Conservation (phyloP, 2,113 vertebrate genomes). For the Brevimyrus niger region DNA sequence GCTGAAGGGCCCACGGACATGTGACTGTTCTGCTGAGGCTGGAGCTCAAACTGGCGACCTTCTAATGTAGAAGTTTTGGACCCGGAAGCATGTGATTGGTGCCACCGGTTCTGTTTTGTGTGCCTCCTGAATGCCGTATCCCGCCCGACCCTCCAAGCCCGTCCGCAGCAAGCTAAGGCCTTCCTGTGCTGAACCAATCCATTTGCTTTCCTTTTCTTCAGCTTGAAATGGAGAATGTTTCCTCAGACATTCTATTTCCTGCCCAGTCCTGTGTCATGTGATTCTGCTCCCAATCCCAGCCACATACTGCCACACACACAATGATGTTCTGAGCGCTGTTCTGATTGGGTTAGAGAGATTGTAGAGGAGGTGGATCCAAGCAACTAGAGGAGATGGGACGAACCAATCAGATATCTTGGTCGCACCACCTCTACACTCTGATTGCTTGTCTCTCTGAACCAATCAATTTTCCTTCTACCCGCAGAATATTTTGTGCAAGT, state of each 20-base stretch:
- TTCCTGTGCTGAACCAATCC: background rate
- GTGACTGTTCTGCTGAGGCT: no score
- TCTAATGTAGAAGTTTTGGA: background rate
- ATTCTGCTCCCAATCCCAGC: background rate
- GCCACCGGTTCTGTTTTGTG: background rate
- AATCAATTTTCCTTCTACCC: no score
- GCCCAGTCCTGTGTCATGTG: background rate
- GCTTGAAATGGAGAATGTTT: background rate
- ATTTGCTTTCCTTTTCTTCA: background rate
- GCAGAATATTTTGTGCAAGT: no score
- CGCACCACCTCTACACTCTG: no score
- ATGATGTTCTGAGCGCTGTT: no score
- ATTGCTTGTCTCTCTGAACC: no score
- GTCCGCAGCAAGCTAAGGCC: background rate
- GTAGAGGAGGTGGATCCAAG: no score
- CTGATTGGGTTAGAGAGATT: no score
- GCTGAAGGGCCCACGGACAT: no score
- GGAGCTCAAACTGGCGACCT: no score
- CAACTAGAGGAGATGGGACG: no score
- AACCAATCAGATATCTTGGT: no score
- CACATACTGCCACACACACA: background rate
- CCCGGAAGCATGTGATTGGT: background rate
- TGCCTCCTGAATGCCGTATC: background rate
- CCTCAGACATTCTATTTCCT: background rate
- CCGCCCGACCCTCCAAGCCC: background rate